phyloP scores from a whole-genome alignment of 2,888 invertebrate species.

The Drosophila differens region DNA sequence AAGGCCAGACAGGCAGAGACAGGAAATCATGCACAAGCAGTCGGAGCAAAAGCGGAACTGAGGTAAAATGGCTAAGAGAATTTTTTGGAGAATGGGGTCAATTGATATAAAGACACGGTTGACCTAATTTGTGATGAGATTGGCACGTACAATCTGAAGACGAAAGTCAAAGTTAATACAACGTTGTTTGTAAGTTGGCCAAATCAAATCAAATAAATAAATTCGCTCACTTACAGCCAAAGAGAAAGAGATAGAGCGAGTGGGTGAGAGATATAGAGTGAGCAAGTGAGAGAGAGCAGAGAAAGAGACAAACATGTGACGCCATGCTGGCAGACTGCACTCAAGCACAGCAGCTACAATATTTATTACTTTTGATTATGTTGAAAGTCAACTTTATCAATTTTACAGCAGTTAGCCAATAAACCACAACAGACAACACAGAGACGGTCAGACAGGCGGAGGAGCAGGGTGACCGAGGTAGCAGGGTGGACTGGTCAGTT shows the following conservation, averaged over 20 bases:
- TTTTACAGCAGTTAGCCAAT: slow-evolving; percentile 80
- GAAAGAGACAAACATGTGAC: slow-evolving; percentile 53
- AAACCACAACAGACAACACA: slow-evolving; percentile 71
- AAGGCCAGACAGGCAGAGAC: slow-evolving; percentile 2
- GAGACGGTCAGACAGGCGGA: slow-evolving; percentile 8
- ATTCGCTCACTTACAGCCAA: slow-evolving; percentile 47
- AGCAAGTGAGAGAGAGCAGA: neutral
- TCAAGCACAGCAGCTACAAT: slow-evolving; percentile 79
- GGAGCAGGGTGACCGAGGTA: neutral
- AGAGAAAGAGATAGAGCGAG: neutral
- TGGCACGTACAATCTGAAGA: slow-evolving; percentile 54
- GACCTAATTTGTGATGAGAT: slow-evolving; percentile 62
- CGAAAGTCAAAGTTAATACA: slow-evolving; percentile 40
- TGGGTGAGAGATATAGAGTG: neutral
- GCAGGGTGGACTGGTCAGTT: slow-evolving; percentile 18
- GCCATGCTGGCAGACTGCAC: slow-evolving; percentile 69
- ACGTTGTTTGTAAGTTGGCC: slow-evolving; percentile 46
- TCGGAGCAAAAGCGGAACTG: slow-evolving; percentile 22
- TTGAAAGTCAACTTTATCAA: slow-evolving; percentile 81
- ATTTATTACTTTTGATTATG: slow-evolving; percentile 81
- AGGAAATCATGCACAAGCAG: slow-evolving; percentile 36
- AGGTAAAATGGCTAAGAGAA: slow-evolving; percentile 11
- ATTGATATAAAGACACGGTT: slow-evolving; percentile 24
- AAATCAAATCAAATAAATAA: slow-evolving; percentile 68
- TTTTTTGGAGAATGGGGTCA: neutral